phyloP scores from a whole-genome alignment of 2,888 invertebrate species.

The Azorinus chamasolen region DNA sequence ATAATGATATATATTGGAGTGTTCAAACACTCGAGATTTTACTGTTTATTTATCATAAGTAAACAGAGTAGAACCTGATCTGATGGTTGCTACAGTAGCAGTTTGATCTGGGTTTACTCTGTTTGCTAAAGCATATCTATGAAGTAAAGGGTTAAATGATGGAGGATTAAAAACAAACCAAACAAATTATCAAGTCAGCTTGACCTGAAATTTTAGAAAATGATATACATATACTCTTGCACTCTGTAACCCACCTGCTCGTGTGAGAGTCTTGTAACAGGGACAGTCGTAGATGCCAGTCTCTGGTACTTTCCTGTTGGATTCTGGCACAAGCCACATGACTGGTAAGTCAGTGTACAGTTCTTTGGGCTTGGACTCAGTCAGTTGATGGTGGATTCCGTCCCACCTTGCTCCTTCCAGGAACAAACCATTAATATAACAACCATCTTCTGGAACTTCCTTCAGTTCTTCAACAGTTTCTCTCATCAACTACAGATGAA shows the following conservation, averaged over 20 bases:
- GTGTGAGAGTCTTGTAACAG: conserved; percentile 90
- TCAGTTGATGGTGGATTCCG: conserved; percentile 69
- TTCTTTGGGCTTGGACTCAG: conserved; percentile 86
- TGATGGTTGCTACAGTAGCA: too few species aligned
- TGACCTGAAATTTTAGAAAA: too few species aligned
- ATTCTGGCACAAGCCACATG: conserved; percentile 91
- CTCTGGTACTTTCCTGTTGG: conserved; percentile 88
- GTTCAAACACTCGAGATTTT: too few species aligned
- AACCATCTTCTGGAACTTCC: conserved; percentile 84
- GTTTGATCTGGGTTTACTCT: too few species aligned
- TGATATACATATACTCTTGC: too few species aligned
- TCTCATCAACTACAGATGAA: conserved; percentile 76
- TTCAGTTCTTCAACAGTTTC: conserved; percentile 77
- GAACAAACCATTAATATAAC: conserved; percentile 86
- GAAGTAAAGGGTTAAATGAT: too few species aligned
- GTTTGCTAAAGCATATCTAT: too few species aligned
- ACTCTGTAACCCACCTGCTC: conserved; percentile 86
- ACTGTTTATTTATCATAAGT: too few species aligned
- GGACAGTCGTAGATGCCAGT: conserved; percentile 89
- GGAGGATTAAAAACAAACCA: too few species aligned
- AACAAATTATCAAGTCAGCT: too few species aligned
- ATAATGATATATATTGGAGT: too few species aligned
- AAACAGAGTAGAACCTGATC: too few species aligned
- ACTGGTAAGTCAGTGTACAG: conserved; percentile 90
- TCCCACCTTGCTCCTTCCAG: conserved; percentile 86